Conservation (phyloP, 2,888 invertebrate species). For the Nowickia ferox region DNA sequence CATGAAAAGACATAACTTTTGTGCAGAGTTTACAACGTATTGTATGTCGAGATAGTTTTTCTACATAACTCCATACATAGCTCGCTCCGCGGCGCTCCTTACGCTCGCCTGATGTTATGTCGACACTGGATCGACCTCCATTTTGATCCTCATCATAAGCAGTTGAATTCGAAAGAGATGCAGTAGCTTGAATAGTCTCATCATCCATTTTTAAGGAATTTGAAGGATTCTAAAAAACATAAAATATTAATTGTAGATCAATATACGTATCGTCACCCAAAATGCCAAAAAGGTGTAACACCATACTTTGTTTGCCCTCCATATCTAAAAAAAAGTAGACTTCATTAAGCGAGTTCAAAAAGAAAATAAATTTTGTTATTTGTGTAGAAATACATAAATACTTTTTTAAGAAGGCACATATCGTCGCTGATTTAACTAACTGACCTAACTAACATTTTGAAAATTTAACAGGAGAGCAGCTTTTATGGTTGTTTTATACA, state of each 20-base stretch:
- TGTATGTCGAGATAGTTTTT: slow-evolving; percentile 76
- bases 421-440: too few relatives aligned
- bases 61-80: slow-evolving; percentile 78
- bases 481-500: too few relatives aligned
- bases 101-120: slow-evolving; percentile 56
- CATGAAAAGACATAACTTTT: slow-evolving; percentile 78
- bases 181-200: slow-evolving; percentile 69
- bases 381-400: too few relatives aligned
- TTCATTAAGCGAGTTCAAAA: too few relatives aligned
- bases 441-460: too few relatives aligned
- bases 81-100: slow-evolving; percentile 77
- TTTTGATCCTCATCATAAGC: slow-evolving; percentile 59
- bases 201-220: slow-evolving; percentile 62
- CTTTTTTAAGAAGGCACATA: too few relatives aligned
- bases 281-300: neutral
- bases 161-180: slow-evolving; percentile 57
- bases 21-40: slow-evolving; percentile 77
- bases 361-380: too few relatives aligned
- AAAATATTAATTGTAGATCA: neutral
- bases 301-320: too few relatives aligned
- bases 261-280: neutral
- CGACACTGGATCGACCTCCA: slow-evolving; percentile 58
- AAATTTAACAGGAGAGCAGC: too few relatives aligned
- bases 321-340: neutral
- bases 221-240: slow-evolving; percentile 21